phyloP scores from a whole-genome alignment of 2,797 vertebrate genomes.

The Macrochelys suwanniensis region DNA sequence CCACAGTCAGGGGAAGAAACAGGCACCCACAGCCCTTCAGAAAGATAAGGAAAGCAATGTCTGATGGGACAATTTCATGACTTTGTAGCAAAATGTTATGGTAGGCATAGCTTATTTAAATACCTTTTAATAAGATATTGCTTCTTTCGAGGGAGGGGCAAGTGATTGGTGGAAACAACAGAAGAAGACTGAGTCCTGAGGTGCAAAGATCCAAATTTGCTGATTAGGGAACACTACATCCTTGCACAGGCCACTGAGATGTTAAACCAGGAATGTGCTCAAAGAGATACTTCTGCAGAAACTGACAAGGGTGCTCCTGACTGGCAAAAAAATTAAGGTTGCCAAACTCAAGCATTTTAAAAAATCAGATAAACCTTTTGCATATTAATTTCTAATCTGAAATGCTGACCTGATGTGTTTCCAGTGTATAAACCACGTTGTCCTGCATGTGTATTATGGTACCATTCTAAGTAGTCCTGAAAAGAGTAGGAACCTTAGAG shows the following conservation, averaged over 20 bases:
- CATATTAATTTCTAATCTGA: not conserved
- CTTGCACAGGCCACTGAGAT: constrained; percentile 10
- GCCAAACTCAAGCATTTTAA: not conserved
- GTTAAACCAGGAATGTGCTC: constrained; percentile 18
- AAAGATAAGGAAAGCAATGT: no score
- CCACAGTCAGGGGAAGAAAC: no score
- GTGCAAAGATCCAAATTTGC: not conserved
- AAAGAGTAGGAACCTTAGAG: not conserved
- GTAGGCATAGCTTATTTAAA: not conserved
- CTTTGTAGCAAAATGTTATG: not conserved
- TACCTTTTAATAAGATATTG: not conserved
- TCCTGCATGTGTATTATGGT: not conserved
- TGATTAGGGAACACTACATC: not conserved
- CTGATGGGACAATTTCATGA: not conserved
- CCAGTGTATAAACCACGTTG: not conserved
- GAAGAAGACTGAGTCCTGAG: not conserved
- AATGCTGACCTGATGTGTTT: not conserved
- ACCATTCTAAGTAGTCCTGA: not conserved
- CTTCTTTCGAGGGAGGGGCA: not conserved
- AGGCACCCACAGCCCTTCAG: no score
- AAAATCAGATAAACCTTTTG: not conserved
- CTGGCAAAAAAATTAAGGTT: not conserved
- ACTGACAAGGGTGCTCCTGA: not conserved
- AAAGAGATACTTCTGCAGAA: not conserved
- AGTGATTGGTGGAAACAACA: not conserved